Percentiles rank a stretch among this genome's conserved stretches.
Conservation (phyloP, 2,888 invertebrate genomes). For the Callyntrura sp. region DNA sequence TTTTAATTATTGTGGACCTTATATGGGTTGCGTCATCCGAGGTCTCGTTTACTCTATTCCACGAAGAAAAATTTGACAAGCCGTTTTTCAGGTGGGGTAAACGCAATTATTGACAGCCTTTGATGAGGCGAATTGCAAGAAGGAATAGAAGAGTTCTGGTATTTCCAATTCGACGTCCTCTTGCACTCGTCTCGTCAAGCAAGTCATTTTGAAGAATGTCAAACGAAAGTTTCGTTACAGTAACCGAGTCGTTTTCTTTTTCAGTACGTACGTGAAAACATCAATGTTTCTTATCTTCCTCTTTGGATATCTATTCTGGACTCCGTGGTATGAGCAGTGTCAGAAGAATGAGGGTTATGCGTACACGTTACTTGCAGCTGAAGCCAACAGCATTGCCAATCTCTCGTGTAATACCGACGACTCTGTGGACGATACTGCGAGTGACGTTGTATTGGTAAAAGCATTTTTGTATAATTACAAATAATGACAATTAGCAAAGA, state of each 20-base stretch:
- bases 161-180: too few species aligned
- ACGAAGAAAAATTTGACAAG: conserved; percentile 94
- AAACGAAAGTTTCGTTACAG: too few species aligned
- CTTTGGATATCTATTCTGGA: conserved; percentile 94
- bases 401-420: conserved; percentile 68
- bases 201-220: too few species aligned
- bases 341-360: conserved; percentile 85
- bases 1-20: conserved; percentile 95
- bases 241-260: too few species aligned
- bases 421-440: conserved; percentile 79
- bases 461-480: not conserved
- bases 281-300: conserved; percentile 97
- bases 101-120: too few species aligned
- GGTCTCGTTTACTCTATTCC: conserved; percentile 95
- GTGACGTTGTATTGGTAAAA: conserved; percentile 80
- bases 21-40: conserved; percentile 99
- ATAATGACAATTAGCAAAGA: too few species aligned
- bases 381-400: conserved; percentile 72
- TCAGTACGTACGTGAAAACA: conserved; percentile 97
- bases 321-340: conserved; percentile 96
- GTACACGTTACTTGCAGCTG: conserved; percentile 74
- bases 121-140: too few species aligned
- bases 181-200: too few species aligned
- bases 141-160: too few species aligned
- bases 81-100: conserved; percentile 91